These are phyloP conservation scores for Chymomyza costata DNA, from an alignment of 1,140 invertebrate genomes.

Conservation along the genomic window DNA sequence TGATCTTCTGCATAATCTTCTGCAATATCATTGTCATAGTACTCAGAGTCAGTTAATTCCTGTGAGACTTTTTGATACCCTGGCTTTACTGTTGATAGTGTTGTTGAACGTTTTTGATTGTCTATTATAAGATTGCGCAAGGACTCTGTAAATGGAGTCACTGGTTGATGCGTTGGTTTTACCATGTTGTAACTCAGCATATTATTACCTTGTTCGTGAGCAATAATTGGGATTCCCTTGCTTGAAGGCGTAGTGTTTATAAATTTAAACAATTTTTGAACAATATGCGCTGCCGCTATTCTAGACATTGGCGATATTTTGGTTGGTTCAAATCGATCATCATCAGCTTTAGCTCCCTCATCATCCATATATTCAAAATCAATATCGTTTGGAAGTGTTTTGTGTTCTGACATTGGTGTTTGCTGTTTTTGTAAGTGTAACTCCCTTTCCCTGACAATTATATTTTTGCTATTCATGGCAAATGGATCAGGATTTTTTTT, in stretches of 20 bases:
- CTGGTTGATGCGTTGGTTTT: no score
- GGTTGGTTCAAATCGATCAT: background rate
- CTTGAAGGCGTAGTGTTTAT: slow-evolving; percentile 41
- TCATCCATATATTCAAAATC: slow-evolving; percentile 46
- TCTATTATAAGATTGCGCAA: slow-evolving; percentile 41
- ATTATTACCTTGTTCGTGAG: slow-evolving; percentile 10
- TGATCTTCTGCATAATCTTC: slow-evolving; percentile 34
- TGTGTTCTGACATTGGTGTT: slow-evolving; percentile 9
- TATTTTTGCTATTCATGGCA: slow-evolving; percentile 1
- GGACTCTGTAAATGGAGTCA: slow-evolving; percentile 42
- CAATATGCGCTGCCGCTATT: slow-evolving; percentile 35
- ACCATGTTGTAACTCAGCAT: no score
- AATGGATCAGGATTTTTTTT: slow-evolving; percentile 13
- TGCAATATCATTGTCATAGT: slow-evolving; percentile 27
- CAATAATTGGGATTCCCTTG: slow-evolving; percentile 34
- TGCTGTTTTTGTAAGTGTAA: background rate
- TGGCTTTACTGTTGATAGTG: no score
- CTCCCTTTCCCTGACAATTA: slow-evolving; percentile 10
- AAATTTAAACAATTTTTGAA: slow-evolving; percentile 34
- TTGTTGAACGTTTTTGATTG: slow-evolving; percentile 12
- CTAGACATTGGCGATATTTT: slow-evolving; percentile 35
- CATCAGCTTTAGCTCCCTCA: slow-evolving; percentile 1
- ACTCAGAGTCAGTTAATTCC: slow-evolving; percentile 32
- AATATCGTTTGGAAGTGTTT: slow-evolving; percentile 22
- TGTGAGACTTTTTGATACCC: no score